Evolutionary conservation across 2,888 invertebrate species (phyloP).

Genomic region (Diogma glabrata): DNA sequence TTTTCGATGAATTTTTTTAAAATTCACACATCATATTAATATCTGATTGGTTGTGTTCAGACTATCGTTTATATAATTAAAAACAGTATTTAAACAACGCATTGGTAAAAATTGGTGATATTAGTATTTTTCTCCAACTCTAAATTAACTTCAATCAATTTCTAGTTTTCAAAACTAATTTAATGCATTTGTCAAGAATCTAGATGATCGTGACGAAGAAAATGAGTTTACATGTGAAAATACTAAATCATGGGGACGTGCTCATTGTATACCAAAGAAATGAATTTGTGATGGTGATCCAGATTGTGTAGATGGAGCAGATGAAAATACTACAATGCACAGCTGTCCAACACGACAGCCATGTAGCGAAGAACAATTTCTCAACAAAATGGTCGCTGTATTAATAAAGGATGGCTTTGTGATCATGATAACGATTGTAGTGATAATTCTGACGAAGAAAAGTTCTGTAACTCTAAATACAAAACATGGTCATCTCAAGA

Average conservation of each 20-base stretch:
- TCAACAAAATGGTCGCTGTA: conserved; percentile 86
- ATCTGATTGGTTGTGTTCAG: too few species aligned
- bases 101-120: too few species aligned
- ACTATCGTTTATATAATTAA: too few species aligned
- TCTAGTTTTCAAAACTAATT: too few species aligned
- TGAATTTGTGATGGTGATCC: conserved; percentile 97
- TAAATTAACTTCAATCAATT: too few species aligned
- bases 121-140: too few species aligned
- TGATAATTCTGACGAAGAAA: conserved; percentile 94
- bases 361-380: conserved; percentile 83
- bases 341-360: conserved; percentile 75
- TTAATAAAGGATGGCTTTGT: conserved; percentile 81
- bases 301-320: conserved; percentile 88
- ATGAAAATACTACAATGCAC: conserved; percentile 73
- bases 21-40: too few species aligned
- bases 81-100: too few species aligned
- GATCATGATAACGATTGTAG: conserved; percentile 94
- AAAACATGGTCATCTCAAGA: conserved; percentile 73
- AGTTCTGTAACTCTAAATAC: conserved; percentile 74
- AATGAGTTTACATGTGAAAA: conserved; percentile 84
- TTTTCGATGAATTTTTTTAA: too few species aligned
- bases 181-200: too few species aligned
- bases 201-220: conserved; percentile 76
- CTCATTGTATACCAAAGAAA: conserved; percentile 85
- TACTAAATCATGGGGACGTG: conserved; percentile 83